A percentile compares a stretch with the other conserved stretches of the same genome.
Conservation (phyloP, 2,888 invertebrate species). For the Hyposoter dolosus region DNA sequence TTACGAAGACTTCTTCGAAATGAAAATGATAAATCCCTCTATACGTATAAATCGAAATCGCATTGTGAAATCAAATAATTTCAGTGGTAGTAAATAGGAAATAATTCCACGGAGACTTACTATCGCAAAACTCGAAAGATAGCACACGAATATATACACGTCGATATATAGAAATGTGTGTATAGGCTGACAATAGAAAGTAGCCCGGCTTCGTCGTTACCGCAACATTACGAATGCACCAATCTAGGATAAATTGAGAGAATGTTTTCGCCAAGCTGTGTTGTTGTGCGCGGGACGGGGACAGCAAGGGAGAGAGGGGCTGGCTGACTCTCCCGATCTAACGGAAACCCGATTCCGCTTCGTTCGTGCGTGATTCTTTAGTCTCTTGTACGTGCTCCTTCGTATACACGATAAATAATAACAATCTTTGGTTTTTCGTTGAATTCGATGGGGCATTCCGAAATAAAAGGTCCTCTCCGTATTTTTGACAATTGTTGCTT, state of each 20-base stretch:
- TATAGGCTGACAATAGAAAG: slow-evolving; percentile 54
- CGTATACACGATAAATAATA: not conserved
- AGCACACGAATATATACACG: not conserved
- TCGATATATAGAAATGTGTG: not conserved
- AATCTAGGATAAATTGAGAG: slow-evolving; percentile 78
- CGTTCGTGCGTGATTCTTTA: slow-evolving; percentile 19
- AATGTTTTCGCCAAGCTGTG: slow-evolving; percentile 47
- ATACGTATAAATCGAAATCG: not conserved
- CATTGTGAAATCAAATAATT: slow-evolving; percentile 48
- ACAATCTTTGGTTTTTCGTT: not conserved
- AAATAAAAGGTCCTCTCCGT: not conserved
- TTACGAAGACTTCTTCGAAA: not conserved
- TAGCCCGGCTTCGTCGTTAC: slow-evolving; percentile 76
- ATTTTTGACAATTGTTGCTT: not conserved
- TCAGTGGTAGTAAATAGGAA: slow-evolving; percentile 38
- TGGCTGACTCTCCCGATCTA: slow-evolving; percentile 28
- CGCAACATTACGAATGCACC: slow-evolving; percentile 79
- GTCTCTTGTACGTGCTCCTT: slow-evolving; percentile 5
- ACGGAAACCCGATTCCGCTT: slow-evolving; percentile 53
- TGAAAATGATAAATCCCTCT: not conserved
- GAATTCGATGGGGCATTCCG: not conserved
- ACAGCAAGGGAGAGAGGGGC: not conserved
- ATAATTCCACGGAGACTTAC: slow-evolving; percentile 32
- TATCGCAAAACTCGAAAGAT: slow-evolving; percentile 23
- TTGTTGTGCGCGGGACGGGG: not conserved